Conservation (phyloP, 1,140 invertebrate species). For the Pseudomyrmex pallidus region DNA sequence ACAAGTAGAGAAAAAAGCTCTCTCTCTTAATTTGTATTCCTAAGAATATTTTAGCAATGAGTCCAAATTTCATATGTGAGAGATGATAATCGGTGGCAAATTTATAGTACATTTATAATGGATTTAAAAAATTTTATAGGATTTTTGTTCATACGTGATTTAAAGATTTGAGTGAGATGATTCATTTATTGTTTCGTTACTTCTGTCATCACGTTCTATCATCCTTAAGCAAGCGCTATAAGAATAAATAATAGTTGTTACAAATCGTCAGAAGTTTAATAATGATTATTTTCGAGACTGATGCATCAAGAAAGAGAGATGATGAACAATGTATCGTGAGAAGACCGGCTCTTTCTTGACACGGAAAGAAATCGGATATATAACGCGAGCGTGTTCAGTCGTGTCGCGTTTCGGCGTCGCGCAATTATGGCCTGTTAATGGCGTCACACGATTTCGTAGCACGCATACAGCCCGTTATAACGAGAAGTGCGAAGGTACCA, state of each 20-base stretch:
- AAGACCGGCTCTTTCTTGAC: conserved; percentile 20
- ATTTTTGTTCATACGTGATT: no score
- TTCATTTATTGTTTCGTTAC: no score
- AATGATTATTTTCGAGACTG: conserved; percentile 1
- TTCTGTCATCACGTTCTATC: no score
- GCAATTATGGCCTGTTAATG: conserved; percentile 80
- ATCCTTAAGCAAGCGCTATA: no score
- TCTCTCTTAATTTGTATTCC: no score
- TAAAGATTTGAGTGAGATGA: no score
- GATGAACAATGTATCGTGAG: not conserved
- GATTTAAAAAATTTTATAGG: no score
- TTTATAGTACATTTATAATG: no score
- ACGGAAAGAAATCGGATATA: conserved; percentile 4
- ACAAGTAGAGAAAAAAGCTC: no score
- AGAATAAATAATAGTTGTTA: not conserved
- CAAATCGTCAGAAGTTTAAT: not conserved
- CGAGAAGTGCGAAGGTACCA: conserved; percentile 76
- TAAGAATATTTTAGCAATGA: no score
- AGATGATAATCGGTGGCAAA: no score
- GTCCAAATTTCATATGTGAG: no score
- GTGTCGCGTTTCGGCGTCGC: conserved; percentile 54
- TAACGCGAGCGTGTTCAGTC: not conserved
- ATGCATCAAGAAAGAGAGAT: not conserved
- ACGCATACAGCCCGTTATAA: conserved; percentile 55
- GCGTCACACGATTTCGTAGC: conserved; percentile 57